A percentile compares a stretch with the other conserved stretches of the same genome.
These are phyloP conservation scores for Barnardius zonarius DNA, from an alignment of 2,113 vertebrate genomes.

Conservation along the genomic window DNA sequence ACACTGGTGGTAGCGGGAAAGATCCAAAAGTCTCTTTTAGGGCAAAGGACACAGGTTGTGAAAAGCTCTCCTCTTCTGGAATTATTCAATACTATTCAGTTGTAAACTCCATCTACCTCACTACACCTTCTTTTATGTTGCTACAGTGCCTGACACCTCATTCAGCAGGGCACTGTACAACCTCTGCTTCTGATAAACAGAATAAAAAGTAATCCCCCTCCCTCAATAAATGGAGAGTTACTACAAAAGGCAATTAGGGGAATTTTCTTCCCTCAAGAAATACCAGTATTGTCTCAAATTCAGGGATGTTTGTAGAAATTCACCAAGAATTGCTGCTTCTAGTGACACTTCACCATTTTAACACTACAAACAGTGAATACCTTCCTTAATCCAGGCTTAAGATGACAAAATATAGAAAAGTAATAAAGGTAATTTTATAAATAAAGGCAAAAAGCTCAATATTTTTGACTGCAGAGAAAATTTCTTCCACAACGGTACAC, in stretches of 20 bases:
- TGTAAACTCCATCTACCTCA: background rate
- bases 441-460: background rate
- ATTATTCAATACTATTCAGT: background rate
- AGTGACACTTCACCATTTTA: background rate
- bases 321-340: background rate
- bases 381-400: background rate
- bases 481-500: background rate
- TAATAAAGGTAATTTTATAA: background rate
- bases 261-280: background rate
- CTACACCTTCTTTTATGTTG: background rate
- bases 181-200: background rate
- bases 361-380: background rate
- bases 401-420: background rate
- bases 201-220: background rate
- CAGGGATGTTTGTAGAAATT: background rate
- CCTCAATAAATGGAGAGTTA: background rate
- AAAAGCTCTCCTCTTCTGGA: background rate
- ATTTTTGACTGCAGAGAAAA: background rate
- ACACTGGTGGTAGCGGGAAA: background rate
- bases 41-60: slow-evolving; percentile 46
- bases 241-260: background rate
- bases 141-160: background rate
- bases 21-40: slow-evolving; percentile 59
- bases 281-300: background rate
- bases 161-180: background rate